phyloP scores from a whole-genome alignment of 2,888 invertebrate species.

The Drymonia ruficornis region DNA sequence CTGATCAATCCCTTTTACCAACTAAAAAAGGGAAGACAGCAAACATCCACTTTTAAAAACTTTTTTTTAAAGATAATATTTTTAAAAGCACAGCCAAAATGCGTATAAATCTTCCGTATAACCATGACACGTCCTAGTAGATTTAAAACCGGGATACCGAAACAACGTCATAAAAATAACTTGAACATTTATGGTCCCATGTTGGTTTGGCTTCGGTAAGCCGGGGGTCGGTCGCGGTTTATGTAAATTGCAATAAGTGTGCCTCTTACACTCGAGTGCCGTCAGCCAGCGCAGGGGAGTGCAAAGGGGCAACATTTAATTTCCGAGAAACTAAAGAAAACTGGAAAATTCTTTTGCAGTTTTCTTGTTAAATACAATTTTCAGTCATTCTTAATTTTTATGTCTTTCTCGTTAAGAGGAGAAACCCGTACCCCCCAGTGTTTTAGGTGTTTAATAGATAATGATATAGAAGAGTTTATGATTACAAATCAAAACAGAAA shows the following conservation, averaged over 20 bases:
- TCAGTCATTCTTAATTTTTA: too few relatives aligned
- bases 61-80: too few relatives aligned
- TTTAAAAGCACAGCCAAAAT: not conserved
- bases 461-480: too few relatives aligned
- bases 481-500: too few relatives aligned
- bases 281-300: constrained; percentile 12
- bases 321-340: not conserved
- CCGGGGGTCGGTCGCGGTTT: constrained; percentile 20
- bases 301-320: constrained; percentile 15
- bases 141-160: not conserved
- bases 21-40: too few relatives aligned
- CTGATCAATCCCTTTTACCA: too few relatives aligned
- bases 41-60: too few relatives aligned
- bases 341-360: not conserved
- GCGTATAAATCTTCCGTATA: not conserved
- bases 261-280: constrained; percentile 11
- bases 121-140: not conserved
- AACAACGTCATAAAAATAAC: constrained; percentile 21
- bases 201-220: constrained; percentile 12
- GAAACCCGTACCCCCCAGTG: too few relatives aligned
- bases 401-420: too few relatives aligned
- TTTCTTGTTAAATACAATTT: too few relatives aligned
- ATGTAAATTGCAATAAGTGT: constrained; percentile 28
- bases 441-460: too few relatives aligned
- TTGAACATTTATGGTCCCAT: constrained; percentile 11